Base-by-base conservation (phyloP, 23 tunicate genomes). In the Phallusia fumigata region DNA sequence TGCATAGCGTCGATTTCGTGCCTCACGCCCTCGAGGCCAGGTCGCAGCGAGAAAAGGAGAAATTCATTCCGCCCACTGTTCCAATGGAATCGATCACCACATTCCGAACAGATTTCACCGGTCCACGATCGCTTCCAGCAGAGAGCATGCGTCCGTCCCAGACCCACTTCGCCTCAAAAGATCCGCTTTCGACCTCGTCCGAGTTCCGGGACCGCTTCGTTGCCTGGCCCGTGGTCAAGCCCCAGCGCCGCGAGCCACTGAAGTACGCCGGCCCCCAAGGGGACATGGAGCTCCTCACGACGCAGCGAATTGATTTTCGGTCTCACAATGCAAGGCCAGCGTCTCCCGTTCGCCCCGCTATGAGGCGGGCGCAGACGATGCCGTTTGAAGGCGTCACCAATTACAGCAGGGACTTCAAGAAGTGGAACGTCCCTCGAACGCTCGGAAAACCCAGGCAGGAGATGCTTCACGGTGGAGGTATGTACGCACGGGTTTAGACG, bases 121-220 rank as follows among this genome's bases (percentile, higher is more conserved):
- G 97, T 22, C n/a, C 80, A 19, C 79, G 81, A 52, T 80, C 91
- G 0, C 85, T 80, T 15, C 97, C 97, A 24, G 97, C 97, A 0
- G 91, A 92, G 35, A 92, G 91, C 73, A 90, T 90, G 83, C 65
- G 78, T n/a, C 97, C 97, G 22, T 72, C 80, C 26, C 97, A 92
- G 69, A 58, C 88, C 19, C 80, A 53, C 32, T 65, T 86, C 31
- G 52, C 53, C 33, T 92, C 97, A 35, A 84, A 64, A 18, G 91
- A 87, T 31, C 97, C 97, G 0, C 50, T 92, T 65, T 76, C 97
- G 22, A 82, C 91, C 0, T 92, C 97, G 18, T 92, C 97, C 32
- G 97, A 92, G 83, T 92, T 92, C 53, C 86, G 97, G 8, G 97
- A 92, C 58, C 79, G 80, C 18, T 92, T 92, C 65, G 88, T 92